phyloP scores from a whole-genome alignment of 1,140 invertebrate genomes.

The Sitobion miscanthi region DNA sequence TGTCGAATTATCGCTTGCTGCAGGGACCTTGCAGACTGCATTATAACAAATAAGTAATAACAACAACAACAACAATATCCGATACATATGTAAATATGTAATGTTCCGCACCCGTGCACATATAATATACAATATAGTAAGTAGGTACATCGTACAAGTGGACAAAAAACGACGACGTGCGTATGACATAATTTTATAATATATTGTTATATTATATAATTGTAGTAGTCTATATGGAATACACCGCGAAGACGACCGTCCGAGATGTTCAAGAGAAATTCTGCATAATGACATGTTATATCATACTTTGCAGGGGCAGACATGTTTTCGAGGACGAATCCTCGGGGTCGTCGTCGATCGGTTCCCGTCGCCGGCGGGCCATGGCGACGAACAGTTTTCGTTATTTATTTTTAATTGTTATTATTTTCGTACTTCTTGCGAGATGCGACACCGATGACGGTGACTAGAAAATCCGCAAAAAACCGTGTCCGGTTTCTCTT shows the following conservation, averaged over 20 bases:
- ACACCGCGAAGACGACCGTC: not conserved
- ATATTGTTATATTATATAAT: not conserved
- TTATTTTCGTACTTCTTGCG: not conserved
- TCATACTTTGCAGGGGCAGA: not conserved
- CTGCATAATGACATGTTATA: not conserved
- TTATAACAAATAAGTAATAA: not conserved
- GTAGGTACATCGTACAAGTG: not conserved
- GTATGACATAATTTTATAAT: too few relatives aligned
- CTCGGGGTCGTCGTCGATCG: not conserved
- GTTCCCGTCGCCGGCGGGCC: not conserved
- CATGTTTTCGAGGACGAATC: not conserved
- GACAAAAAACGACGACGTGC: not conserved
- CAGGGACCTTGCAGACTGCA: too few relatives aligned
- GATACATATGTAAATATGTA: not conserved
- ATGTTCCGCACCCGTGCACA: too few relatives aligned
- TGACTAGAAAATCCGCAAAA: not conserved
- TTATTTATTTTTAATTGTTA: not conserved
- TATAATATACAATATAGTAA: too few relatives aligned
- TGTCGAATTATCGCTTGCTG: too few relatives aligned
- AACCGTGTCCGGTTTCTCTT: constrained; percentile 11
- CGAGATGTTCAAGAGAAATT: not conserved
- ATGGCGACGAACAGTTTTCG: not conserved
- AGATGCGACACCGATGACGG: not conserved
- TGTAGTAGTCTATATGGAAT: not conserved
- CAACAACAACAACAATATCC: not conserved